These are phyloP conservation scores for Apis dorsata DNA, from an alignment of 1,140 invertebrate genomes.

Conservation along the genomic window DNA sequence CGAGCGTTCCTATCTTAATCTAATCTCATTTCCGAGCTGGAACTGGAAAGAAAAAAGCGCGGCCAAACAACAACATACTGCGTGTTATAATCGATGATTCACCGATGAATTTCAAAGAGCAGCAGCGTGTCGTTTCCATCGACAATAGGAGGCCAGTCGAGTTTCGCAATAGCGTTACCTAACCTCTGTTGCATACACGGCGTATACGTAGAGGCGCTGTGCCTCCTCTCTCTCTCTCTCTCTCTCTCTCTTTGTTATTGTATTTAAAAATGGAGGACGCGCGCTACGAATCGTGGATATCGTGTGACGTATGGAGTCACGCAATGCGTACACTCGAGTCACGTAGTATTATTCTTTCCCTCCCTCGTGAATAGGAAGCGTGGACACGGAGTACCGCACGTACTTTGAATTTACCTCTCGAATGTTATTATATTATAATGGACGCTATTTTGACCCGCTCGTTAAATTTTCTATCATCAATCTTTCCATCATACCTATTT, in stretches of 20 bases:
- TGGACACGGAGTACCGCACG: neutral
- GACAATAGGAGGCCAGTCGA: conserved; percentile 4
- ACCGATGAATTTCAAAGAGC: conserved; percentile 21
- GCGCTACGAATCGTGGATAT: conserved; percentile 22
- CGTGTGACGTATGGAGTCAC: conserved; percentile 38
- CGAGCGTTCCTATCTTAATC: too few relatives aligned
- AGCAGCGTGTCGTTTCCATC: neutral
- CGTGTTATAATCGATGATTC: conserved; percentile 17
- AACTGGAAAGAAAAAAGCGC: neutral
- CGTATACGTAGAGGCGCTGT: neutral
- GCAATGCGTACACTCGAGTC: conserved; percentile 44
- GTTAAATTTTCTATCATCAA: too few relatives aligned
- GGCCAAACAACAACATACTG: neutral
- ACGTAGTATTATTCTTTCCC: conserved; percentile 2
- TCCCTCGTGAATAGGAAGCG: neutral
- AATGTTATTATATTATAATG: neutral
- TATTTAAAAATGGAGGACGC: conserved; percentile 48
- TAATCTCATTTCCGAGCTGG: too few relatives aligned
- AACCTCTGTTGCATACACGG: conserved; percentile 11
- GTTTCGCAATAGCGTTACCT: conserved; percentile 48
- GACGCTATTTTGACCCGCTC: too few relatives aligned
- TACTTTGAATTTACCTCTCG: conserved; percentile 37
- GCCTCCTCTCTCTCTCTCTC: too few relatives aligned
- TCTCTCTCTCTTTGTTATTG: conserved; percentile 13
- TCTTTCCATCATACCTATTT: too few relatives aligned